Percentiles rank a stretch among this genome's conserved stretches.
Evolutionary conservation across 2,888 invertebrate genomes (phyloP).

Genomic region (Lacanobia wlatinum): DNA sequence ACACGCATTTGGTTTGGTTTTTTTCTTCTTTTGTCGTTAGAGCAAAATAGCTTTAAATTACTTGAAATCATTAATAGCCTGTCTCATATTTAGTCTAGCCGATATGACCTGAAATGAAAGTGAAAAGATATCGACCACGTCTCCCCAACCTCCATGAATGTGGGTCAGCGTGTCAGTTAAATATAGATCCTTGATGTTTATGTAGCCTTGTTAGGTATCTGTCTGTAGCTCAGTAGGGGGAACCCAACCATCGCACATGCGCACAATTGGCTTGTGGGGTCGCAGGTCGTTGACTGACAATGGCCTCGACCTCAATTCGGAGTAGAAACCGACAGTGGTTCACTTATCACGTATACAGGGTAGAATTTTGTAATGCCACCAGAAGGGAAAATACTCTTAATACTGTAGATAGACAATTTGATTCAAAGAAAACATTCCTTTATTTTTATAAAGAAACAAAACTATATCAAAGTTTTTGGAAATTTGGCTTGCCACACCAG

Average conservation of each 20-base stretch:
- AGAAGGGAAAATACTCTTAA: no score
- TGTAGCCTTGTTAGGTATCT: slow-evolving; percentile 14
- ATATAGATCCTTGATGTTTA: neutral
- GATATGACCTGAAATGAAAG: neutral
- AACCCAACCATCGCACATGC: slow-evolving; percentile 19
- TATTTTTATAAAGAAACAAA: no score
- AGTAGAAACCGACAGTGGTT: neutral
- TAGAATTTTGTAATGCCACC: no score
- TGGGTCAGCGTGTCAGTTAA: slow-evolving; percentile 3
- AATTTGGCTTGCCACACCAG: no score
- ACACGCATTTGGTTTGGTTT: no score
- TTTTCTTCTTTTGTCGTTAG: no score
- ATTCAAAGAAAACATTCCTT: no score
- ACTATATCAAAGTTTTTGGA: no score
- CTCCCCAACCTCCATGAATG: neutral
- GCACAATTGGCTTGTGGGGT: neutral
- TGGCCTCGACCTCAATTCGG: slow-evolving; percentile 8
- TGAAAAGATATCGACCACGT: neutral
- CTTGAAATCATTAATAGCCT: neutral
- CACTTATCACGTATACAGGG: no score
- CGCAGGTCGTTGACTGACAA: slow-evolving; percentile 22
- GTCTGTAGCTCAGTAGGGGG: slow-evolving; percentile 15
- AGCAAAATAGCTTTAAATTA: neutral
- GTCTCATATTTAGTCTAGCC: neutral
- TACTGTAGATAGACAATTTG: no score